Evolutionary conservation across 1,140 invertebrate species (phyloP), one percentile per base, ranked within the genome.

Genomic region (Steinernema khuongi): DNA sequence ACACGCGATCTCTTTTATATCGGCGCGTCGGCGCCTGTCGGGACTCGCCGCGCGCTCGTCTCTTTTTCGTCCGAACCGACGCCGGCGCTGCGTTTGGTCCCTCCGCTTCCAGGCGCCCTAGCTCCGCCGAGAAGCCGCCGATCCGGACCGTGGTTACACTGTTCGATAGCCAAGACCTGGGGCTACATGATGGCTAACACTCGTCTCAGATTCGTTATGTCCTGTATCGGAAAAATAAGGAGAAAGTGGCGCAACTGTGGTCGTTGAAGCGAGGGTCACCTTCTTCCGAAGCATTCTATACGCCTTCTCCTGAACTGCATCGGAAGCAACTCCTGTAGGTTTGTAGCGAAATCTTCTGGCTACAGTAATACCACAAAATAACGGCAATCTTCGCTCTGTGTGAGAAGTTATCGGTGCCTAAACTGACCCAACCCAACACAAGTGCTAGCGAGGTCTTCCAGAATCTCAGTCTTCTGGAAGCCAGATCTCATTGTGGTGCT

Each of bases 21-120:
- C 50, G 50, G 50, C 50, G 50, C 50, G 50, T 11, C 50, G 50
- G 50, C 50, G 50, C 50, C 50, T 60, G 50, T 60, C 50, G 50
- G 50, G 50, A 60, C 50, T 60, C 50, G 4, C 50, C 50, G 50
- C 50, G 50, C 50, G 50, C 22, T 60, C 50, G 22, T 11, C 50
- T 60, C 50, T 60, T 60, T 60, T 60, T 60, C 50, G 50, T 60
- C 26, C 50, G 4, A 7, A 14, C 50, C 22, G 11, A 26, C 50
- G 11, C 50, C 14, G 4, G 4, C 50, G 7, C 11, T 60, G 50
- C 50, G 50, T 60, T 60, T 60, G 50, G 22, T 22, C 14, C 19
- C 11, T 60, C 26, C 50, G 50, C 50, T 60, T 60, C 26, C 50
- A 7, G 22, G 50, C 50, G 14, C 50, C 22, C 14, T n/a, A 60